Percentiles rank a stretch among this genome's conserved stretches.
Conservation (phyloP, 1,140 invertebrate species). For the Dolichoris vasculosae region DNA sequence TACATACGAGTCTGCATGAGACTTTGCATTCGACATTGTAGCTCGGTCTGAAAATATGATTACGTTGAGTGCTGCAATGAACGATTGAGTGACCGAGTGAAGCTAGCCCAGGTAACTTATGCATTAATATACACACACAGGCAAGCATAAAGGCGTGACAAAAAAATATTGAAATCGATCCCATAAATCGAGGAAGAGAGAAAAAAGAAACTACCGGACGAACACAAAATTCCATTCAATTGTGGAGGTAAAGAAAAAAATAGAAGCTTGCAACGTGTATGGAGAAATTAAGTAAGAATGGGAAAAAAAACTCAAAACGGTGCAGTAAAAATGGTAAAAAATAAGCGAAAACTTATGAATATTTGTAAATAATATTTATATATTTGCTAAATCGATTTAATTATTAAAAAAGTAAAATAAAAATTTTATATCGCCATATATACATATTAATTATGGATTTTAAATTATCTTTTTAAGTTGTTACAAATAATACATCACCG, state of each 20-base stretch:
- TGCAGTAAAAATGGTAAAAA: background rate
- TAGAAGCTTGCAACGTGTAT: background rate
- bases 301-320: background rate
- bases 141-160: background rate
- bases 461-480: no score
- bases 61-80: constrained; percentile 57
- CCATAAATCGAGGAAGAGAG: constrained; percentile 41
- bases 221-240: background rate
- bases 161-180: constrained; percentile 34
- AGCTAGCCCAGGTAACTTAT: background rate
- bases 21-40: constrained; percentile 58
- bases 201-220: constrained; percentile 15
- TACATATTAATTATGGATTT: no score
- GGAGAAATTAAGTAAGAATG: constrained; percentile 23
- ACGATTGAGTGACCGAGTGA: constrained; percentile 59
- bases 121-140: background rate
- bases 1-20: background rate
- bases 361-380: background rate
- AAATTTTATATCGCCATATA: no score
- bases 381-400: background rate
- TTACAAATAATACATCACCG: no score
- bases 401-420: background rate
- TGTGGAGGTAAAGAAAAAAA: background rate
- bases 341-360: constrained; percentile 6
- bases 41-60: constrained; percentile 62